Evolutionary conservation across 2,113 vertebrate species (phyloP).

Genomic region (Tragelaphus imberbis): DNA sequence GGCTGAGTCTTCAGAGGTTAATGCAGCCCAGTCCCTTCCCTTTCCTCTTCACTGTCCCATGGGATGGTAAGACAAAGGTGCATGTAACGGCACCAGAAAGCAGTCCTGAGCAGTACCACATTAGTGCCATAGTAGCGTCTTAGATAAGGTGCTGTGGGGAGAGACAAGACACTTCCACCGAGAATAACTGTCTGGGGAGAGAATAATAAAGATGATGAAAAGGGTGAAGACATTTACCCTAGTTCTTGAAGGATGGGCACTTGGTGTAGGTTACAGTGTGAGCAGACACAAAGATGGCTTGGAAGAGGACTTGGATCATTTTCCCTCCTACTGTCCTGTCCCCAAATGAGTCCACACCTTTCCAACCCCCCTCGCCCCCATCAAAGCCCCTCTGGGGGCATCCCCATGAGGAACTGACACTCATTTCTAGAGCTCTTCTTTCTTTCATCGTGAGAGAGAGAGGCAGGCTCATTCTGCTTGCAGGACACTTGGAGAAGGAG

Average conservation of each 20-base stretch:
- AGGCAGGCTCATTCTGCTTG: not conserved
- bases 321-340: not conserved
- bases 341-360: not conserved
- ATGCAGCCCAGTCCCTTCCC: not conserved
- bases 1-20: not conserved
- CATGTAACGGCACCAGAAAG: not conserved
- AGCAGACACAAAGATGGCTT: not conserved
- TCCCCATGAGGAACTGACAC: not conserved
- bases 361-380: no score
- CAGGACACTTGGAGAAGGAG: not conserved
- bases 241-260: not conserved
- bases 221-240: not conserved
- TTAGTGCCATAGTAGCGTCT: not conserved
- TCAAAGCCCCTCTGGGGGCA: not conserved
- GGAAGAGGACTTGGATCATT: not conserved
- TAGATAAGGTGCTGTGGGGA: not conserved
- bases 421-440: not conserved
- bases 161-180: no score
- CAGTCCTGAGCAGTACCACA: not conserved
- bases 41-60: not conserved
- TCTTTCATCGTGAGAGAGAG: not conserved
- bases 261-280: no score
- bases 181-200: not conserved
- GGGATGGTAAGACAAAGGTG: not conserved
- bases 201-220: not conserved